phyloP scores from a whole-genome alignment of 2,797 vertebrate species.

The Microtus agrestis region DNA sequence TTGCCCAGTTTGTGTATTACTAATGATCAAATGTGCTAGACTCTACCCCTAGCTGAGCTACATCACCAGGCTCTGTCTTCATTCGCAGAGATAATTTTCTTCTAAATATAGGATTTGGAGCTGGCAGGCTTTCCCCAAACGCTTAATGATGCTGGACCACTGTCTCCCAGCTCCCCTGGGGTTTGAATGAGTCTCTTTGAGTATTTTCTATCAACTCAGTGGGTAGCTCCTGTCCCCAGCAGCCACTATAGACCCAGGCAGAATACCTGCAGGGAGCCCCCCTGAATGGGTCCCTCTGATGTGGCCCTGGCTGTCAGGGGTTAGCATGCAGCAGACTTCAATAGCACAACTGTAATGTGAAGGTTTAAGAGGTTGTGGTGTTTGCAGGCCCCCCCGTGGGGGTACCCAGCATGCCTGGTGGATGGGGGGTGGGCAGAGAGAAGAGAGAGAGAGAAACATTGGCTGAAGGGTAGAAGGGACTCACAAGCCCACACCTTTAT shows the following conservation, averaged over 20 bases:
- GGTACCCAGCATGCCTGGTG: background rate
- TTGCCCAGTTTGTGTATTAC: background rate
- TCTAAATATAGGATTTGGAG: background rate
- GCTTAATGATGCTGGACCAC: background rate
- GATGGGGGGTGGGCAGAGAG: background rate
- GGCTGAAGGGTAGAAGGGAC: background rate
- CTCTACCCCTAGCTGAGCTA: background rate
- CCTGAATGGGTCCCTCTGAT: background rate
- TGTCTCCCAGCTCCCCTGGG: background rate
- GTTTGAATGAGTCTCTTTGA: background rate
- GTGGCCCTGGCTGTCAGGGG: background rate
- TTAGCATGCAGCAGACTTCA: background rate
- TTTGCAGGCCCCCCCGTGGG: too few relatives aligned
- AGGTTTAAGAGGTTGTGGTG: background rate
- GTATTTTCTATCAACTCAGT: background rate
- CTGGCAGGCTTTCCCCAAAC: background rate
- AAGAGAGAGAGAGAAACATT: rapidly evolving
- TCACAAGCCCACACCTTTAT: background rate
- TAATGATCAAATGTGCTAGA: background rate
- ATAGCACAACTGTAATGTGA: background rate
- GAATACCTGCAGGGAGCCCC: background rate
- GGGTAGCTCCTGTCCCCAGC: background rate
- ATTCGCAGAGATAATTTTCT: background rate
- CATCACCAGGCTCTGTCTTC: background rate
- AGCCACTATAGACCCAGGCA: background rate